Evolutionary conservation across 1,140 invertebrate genomes (phyloP).

Genomic region (Dendroctonus ponderosae): DNA sequence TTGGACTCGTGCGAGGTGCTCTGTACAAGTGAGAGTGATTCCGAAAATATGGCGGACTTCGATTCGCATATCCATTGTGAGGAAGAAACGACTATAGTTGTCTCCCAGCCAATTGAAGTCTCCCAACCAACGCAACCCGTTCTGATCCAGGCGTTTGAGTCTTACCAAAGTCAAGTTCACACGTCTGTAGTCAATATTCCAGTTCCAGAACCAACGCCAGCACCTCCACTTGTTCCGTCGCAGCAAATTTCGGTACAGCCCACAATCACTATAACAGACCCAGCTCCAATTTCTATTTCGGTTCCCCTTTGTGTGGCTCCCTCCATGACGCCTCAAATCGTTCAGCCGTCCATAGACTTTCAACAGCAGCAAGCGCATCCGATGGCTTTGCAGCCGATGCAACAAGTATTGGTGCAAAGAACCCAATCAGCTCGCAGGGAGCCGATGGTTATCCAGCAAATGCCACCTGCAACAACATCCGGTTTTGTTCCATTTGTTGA

Average conservation of each 20-base stretch:
- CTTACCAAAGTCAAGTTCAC: slow-evolving; percentile 48
- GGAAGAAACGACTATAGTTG: slow-evolving; percentile 18
- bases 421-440: slow-evolving; percentile 11
- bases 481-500: slow-evolving; percentile 71
- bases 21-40: slow-evolving; percentile 76
- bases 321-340: slow-evolving; percentile 19
- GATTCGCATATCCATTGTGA: slow-evolving; percentile 39
- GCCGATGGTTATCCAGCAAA: slow-evolving; percentile 27
- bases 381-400: slow-evolving; percentile 29
- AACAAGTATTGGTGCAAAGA: slow-evolving; percentile 28
- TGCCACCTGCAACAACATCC: slow-evolving; percentile 42
- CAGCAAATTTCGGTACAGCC: slow-evolving; percentile 8
- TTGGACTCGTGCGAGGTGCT: slow-evolving; percentile 72
- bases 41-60: slow-evolving; percentile 50
- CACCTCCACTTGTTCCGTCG: slow-evolving; percentile 1
- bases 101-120: slow-evolving; percentile 24
- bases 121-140: slow-evolving; percentile 30
- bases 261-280: slow-evolving; percentile 9
- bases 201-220: not conserved
- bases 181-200: slow-evolving; percentile 45
- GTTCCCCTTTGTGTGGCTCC: slow-evolving; percentile 29
- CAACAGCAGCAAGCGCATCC: slow-evolving; percentile 26
- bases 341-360: slow-evolving; percentile 31
- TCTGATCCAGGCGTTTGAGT: slow-evolving; percentile 48
- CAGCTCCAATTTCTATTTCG: slow-evolving; percentile 27